Conservation (phyloP, 1,140 invertebrate species). For the Delia radicum region DNA sequence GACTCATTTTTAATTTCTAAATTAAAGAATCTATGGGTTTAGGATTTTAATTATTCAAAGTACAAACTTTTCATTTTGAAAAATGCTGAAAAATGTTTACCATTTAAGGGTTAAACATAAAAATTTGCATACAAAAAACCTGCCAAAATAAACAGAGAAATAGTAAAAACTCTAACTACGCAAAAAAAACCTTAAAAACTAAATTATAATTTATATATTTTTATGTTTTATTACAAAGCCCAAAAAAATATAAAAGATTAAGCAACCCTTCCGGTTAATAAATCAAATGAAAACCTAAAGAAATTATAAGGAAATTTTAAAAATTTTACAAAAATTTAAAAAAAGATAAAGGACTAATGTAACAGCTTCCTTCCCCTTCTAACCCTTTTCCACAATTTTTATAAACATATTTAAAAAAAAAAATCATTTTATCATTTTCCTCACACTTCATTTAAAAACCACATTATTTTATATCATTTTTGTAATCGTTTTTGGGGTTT, state of each 20-base stretch:
- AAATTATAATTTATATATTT: slow-evolving; percentile 18
- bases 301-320: not conserved
- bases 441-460: slow-evolving; percentile 21
- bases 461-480: not conserved
- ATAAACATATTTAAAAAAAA: not conserved
- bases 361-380: not conserved
- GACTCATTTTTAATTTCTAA: too few relatives aligned
- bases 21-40: too few relatives aligned
- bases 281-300: too few relatives aligned
- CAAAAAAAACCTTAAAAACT: not conserved
- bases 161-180: not conserved
- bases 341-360: not conserved
- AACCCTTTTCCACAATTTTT: not conserved
- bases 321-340: slow-evolving; percentile 5
- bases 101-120: too few relatives aligned
- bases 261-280: slow-evolving; percentile 53
- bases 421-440: not conserved
- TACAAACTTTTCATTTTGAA: too few relatives aligned
- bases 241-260: slow-evolving; percentile 35
- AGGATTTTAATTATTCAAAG: too few relatives aligned
- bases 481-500: not conserved
- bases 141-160: not conserved
- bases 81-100: too few relatives aligned
- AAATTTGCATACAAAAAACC: slow-evolving; percentile 23
- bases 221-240: not conserved